Evolutionary conservation across 2,797 vertebrate species (phyloP).

Genomic region (Hemitrygon akajei): DNA sequence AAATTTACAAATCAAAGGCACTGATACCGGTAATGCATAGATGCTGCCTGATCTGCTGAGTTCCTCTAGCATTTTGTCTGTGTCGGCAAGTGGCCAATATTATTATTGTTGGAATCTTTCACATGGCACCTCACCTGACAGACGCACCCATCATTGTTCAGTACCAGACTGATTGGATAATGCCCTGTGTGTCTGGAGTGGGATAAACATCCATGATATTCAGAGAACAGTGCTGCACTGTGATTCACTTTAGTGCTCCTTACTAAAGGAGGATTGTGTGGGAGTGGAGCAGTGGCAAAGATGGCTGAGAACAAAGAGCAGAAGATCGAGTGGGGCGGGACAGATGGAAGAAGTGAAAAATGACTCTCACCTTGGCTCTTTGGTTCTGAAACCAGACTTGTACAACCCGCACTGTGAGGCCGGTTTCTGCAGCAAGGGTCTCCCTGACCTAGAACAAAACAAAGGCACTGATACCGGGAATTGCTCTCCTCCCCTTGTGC

Average conservation of each 20-base stretch:
- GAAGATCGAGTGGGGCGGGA: background rate
- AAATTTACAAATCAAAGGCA: too few species aligned
- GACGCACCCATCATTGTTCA: too few species aligned
- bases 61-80: too few species aligned
- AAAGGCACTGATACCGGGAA: background rate
- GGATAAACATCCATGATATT: background rate
- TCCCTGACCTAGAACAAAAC: conserved; percentile 76
- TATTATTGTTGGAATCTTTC: too few species aligned
- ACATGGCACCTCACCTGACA: too few species aligned
- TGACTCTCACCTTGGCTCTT: conserved; percentile 83
- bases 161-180: too few species aligned
- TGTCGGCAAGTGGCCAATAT: too few species aligned
- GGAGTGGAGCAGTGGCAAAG: background rate
- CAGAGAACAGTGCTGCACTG: background rate
- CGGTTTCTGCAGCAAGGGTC: conserved; percentile 93
- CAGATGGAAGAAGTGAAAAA: background rate
- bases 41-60: too few species aligned
- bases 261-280: too few species aligned
- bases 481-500: background rate
- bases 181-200: background rate
- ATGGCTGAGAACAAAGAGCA: too few species aligned
- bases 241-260: background rate
- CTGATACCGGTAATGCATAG: too few species aligned
- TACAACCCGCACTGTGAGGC: conserved; percentile 93
- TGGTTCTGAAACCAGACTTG: conserved; percentile 99